Conservation (phyloP, 2,113 vertebrate genomes). For the Zosterops japonicus region DNA sequence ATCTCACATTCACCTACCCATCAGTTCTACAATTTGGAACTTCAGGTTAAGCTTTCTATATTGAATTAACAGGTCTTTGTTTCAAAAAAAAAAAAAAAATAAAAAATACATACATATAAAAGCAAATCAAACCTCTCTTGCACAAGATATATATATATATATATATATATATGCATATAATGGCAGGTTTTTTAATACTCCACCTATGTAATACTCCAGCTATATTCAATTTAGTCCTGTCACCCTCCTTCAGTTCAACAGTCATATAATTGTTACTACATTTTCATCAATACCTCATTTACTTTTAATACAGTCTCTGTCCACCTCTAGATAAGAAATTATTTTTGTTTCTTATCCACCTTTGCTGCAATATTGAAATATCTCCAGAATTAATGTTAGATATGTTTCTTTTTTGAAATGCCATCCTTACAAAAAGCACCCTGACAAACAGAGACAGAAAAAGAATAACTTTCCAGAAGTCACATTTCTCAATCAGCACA, state of each 20-base stretch:
- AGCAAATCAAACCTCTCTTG: not conserved
- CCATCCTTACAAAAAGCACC: constrained; percentile 2
- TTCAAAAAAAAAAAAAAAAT: not conserved
- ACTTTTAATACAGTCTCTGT: not conserved
- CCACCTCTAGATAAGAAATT: not conserved
- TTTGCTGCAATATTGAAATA: constrained; percentile 6
- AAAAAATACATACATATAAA: not conserved
- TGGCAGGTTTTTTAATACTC: not conserved
- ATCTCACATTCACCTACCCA: not conserved
- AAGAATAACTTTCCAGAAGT: constrained; percentile 20
- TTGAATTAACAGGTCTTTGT: not conserved
- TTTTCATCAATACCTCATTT: constrained; percentile 33
- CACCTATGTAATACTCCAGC: not conserved
- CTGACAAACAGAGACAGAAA: constrained; percentile 13
- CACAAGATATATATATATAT: not conserved
- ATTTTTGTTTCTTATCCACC: constrained; percentile 8
- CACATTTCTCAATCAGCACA: constrained; percentile 7
- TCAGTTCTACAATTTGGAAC: not conserved
- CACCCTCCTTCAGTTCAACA: not conserved
- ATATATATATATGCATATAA: not conserved
- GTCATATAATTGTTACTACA: constrained; percentile 6
- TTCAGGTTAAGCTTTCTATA: not conserved
- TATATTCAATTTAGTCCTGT: not conserved
- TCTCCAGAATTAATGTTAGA: constrained; percentile 17
- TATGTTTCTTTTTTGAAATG: not conserved